phyloP scores from a whole-genome alignment of 2,888 invertebrate genomes.

The Drosophila dives region DNA sequence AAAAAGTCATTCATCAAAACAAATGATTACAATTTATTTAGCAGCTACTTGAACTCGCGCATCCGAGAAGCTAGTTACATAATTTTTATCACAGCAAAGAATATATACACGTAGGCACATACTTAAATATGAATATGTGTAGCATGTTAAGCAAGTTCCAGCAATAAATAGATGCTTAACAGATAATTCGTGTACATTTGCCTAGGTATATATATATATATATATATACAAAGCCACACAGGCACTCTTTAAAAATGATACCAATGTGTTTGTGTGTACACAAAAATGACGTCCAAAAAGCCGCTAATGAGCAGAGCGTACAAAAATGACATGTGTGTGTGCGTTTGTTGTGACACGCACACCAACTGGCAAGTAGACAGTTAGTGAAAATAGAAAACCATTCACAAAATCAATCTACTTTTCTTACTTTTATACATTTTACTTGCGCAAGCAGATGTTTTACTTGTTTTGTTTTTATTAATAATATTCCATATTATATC shows the following conservation, averaged over 20 bases:
- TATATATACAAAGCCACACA: constrained; percentile 1
- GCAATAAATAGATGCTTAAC: constrained; percentile 20
- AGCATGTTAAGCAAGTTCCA: constrained; percentile 16
- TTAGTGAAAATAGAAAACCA: constrained; percentile 28
- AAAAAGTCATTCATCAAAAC: constrained; percentile 21
- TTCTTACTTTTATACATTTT: constrained; percentile 11
- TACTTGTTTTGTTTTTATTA: not conserved
- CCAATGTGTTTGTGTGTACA: constrained; percentile 20
- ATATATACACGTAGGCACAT: constrained; percentile 1
- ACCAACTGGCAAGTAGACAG: constrained; percentile 40
- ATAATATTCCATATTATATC: constrained; percentile 9
- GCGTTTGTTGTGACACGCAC: constrained; percentile 29
- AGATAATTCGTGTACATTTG: constrained; percentile 11
- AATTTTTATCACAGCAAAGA: constrained; percentile 23
- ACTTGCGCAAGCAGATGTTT: not conserved
- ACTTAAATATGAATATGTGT: not conserved
- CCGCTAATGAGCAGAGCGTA: constrained; percentile 62
- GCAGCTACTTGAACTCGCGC: constrained; percentile 36
- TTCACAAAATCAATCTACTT: constrained; percentile 16
- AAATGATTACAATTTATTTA: constrained; percentile 8
- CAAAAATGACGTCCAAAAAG: constrained; percentile 65
- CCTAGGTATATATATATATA: constrained; percentile 3
- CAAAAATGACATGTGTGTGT: constrained; percentile 33
- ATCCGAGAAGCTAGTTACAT: constrained; percentile 29
- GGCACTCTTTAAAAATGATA: constrained; percentile 5